These are phyloP conservation scores for Eulemur albifrons DNA, from an alignment of 2,797 vertebrate genomes.

Conservation along the genomic window DNA sequence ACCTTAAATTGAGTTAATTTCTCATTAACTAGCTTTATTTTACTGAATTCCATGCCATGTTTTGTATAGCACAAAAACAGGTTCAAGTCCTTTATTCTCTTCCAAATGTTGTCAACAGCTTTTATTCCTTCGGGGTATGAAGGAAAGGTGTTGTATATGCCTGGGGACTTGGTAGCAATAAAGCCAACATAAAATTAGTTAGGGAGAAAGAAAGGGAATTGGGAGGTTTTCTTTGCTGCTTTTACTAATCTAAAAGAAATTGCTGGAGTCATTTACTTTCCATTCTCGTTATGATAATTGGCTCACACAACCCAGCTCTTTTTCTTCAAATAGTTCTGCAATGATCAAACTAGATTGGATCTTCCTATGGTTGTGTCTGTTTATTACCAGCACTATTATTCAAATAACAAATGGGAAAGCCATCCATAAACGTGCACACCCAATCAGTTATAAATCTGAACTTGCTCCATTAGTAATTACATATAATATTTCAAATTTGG, in stretches of 20 bases:
- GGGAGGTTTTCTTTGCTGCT: conserved; percentile 72
- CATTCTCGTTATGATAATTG: conserved; percentile 80
- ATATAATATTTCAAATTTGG: conserved; percentile 34
- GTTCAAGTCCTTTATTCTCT: conserved; percentile 78
- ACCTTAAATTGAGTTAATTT: conserved; percentile 72
- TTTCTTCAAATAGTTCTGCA: conserved; percentile 75
- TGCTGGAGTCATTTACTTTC: conserved; percentile 74
- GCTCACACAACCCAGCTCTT: conserved; percentile 74
- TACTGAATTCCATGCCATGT: conserved; percentile 54
- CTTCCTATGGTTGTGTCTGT: conserved; percentile 49
- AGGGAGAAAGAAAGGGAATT: conserved; percentile 76
- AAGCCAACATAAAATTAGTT: conserved; percentile 82
- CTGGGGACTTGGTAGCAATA: conserved; percentile 78
- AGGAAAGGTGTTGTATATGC: conserved; percentile 78
- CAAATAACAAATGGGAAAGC: conserved; percentile 60
- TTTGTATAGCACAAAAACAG: conserved; percentile 57
- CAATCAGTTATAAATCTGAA: conserved; percentile 41
- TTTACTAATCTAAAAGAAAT: conserved; percentile 78
- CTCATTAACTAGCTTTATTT: conserved; percentile 81
- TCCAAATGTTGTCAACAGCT: conserved; percentile 77
- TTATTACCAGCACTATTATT: conserved; percentile 71
- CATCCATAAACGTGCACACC: neutral
- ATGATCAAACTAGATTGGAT: conserved; percentile 73
- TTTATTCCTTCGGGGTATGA: conserved; percentile 76
- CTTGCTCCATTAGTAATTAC: conserved; percentile 29